Conservation (phyloP, 2,888 invertebrate genomes). For the Amaurobius ferox region DNA sequence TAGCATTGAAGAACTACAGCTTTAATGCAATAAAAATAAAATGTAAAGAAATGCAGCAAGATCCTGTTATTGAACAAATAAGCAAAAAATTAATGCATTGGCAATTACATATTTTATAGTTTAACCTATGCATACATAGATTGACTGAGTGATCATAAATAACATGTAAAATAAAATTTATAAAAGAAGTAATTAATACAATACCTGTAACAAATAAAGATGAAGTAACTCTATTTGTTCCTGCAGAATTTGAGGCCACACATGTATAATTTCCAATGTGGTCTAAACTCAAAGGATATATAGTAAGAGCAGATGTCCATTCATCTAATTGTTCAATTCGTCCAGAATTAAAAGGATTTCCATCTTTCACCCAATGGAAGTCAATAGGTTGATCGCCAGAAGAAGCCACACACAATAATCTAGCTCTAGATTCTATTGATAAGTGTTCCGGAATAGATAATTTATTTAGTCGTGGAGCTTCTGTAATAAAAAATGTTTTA, state of each 20-base stretch:
- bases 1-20: too few relatives aligned
- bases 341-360: slow-evolving; percentile 19
- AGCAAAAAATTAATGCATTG: too few relatives aligned
- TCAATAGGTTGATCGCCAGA: slow-evolving; percentile 61
- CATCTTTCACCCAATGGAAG: slow-evolving; percentile 70
- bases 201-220: slow-evolving; percentile 65
- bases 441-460: slow-evolving; percentile 50
- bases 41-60: too few relatives aligned
- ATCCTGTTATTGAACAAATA: too few relatives aligned
- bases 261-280: slow-evolving; percentile 71
- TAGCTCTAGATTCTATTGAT: slow-evolving; percentile 45
- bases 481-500: slow-evolving; percentile 30
- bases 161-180: too few relatives aligned
- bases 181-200: background rate
- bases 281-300: slow-evolving; percentile 53
- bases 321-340: slow-evolving; percentile 61
- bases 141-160: too few relatives aligned
- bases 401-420: slow-evolving; percentile 58
- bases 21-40: too few relatives aligned
- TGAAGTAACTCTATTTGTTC: slow-evolving; percentile 48
- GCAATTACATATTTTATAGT: too few relatives aligned
- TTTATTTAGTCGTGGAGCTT: slow-evolving; percentile 56
- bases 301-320: slow-evolving; percentile 59
- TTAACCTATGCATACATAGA: too few relatives aligned
- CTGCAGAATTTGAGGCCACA: slow-evolving; percentile 46